Evolutionary conservation across 2,113 vertebrate genomes (phyloP).

Genomic region (Sula dactylatra): DNA sequence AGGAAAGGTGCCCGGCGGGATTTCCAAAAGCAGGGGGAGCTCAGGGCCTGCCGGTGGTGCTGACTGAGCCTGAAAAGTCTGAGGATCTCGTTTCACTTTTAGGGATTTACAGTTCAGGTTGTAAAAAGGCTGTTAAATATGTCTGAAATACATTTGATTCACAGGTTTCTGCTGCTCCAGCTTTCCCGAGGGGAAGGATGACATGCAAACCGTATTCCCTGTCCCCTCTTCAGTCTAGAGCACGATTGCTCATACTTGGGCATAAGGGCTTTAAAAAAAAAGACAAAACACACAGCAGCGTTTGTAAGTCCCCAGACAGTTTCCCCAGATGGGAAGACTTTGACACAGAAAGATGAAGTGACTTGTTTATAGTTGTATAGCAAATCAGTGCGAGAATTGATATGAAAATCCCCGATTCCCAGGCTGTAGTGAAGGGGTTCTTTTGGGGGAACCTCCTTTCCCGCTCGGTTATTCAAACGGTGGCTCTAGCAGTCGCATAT

Average conservation of each 20-base stretch:
- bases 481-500: background rate
- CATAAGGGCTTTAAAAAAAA: background rate
- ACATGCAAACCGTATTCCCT: background rate
- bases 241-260: background rate
- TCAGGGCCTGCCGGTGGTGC: fast-evolving
- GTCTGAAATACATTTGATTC: background rate
- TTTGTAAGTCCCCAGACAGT: background rate
- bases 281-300: background rate
- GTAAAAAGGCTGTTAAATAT: background rate
- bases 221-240: background rate
- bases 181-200: background rate
- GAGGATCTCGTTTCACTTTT: background rate
- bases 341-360: background rate
- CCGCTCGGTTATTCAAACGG: fast-evolving
- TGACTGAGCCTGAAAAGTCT: background rate
- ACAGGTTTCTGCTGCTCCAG: background rate
- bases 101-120: background rate
- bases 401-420: background rate
- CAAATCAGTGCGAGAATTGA: background rate
- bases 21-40: background rate
- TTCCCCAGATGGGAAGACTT: background rate
- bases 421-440: background rate
- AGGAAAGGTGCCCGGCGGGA: background rate
- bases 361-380: background rate
- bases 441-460: background rate